These are phyloP conservation scores for Heliconius nattereri DNA, from an alignment of 1,140 invertebrate genomes.

Conservation along the genomic window DNA sequence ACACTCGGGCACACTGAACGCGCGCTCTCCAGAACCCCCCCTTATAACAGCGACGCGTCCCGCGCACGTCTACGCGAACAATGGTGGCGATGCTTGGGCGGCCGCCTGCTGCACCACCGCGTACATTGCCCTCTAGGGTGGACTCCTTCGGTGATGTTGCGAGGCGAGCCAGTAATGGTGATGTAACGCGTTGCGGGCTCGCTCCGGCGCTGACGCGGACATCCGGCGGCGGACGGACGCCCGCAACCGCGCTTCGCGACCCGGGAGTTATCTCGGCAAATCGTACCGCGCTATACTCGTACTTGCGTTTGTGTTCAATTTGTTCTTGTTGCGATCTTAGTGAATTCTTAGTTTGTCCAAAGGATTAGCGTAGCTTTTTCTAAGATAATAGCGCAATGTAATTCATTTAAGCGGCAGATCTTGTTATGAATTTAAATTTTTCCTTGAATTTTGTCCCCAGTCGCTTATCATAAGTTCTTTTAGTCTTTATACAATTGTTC, in stretches of 20 bases:
- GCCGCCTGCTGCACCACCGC: constrained; percentile 36
- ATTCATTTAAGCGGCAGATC: neutral
- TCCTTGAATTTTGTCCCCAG: too few relatives aligned
- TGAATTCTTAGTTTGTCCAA: constrained; percentile 76
- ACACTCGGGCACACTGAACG: constrained; percentile 77
- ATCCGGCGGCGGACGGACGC: constrained; percentile 67
- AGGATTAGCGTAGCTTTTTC: constrained; percentile 73
- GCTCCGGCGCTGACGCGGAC: constrained; percentile 50
- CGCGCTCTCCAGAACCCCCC: constrained; percentile 72
- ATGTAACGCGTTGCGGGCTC: constrained; percentile 28
- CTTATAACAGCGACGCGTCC: constrained; percentile 78
- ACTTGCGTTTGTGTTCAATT: constrained; percentile 76
- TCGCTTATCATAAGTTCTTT: too few relatives aligned
- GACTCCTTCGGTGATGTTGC: constrained; percentile 23
- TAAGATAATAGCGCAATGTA: constrained; percentile 41
- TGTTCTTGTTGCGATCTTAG: constrained; percentile 78
- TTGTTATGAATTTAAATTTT: neutral
- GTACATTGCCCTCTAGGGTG: constrained; percentile 54
- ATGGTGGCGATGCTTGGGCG: constrained; percentile 52
- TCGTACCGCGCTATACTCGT: constrained; percentile 73
- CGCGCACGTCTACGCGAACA: constrained; percentile 62
- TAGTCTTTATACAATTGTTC: too few relatives aligned
- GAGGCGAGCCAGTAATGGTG: constrained; percentile 50
- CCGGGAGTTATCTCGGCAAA: constrained; percentile 78
- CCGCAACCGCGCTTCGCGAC: constrained; percentile 60